phyloP scores from a whole-genome alignment of 2,113 vertebrate genomes.

The Rhegmatorhina hoffmannsi region DNA sequence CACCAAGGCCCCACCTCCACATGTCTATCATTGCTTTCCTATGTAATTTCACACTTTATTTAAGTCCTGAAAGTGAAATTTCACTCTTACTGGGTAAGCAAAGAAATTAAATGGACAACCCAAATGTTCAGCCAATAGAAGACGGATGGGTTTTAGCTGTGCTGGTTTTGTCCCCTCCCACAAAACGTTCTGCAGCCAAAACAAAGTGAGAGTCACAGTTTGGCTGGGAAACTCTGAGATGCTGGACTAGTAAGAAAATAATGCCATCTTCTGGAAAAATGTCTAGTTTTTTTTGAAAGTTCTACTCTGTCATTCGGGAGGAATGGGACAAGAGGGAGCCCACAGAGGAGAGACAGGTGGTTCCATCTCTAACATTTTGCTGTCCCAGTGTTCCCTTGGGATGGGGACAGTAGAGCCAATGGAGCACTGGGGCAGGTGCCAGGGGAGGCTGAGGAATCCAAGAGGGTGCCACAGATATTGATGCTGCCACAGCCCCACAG shows the following conservation, averaged over 20 bases:
- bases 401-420: background rate
- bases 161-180: background rate
- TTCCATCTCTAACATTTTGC: background rate
- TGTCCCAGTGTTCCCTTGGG: accelerated
- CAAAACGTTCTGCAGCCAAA: background rate
- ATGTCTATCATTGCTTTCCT: background rate
- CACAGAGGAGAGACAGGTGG: background rate
- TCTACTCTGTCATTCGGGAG: background rate
- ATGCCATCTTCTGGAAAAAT: background rate
- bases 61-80: background rate
- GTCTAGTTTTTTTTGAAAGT: background rate
- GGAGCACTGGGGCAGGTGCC: background rate
- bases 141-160: background rate
- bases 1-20: background rate
- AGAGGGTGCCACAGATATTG: background rate
- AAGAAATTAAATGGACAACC: background rate
- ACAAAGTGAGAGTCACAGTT: background rate
- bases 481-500: background rate
- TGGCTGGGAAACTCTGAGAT: background rate
- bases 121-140: background rate
- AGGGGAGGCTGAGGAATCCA: background rate
- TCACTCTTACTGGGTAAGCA: background rate
- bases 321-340: background rate
- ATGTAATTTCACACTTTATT: background rate
- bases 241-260: background rate